Evolutionary conservation across 1,140 invertebrate species (phyloP), one percentile per base, ranked within the genome.

Genomic region (Chlorops oryzae): DNA sequence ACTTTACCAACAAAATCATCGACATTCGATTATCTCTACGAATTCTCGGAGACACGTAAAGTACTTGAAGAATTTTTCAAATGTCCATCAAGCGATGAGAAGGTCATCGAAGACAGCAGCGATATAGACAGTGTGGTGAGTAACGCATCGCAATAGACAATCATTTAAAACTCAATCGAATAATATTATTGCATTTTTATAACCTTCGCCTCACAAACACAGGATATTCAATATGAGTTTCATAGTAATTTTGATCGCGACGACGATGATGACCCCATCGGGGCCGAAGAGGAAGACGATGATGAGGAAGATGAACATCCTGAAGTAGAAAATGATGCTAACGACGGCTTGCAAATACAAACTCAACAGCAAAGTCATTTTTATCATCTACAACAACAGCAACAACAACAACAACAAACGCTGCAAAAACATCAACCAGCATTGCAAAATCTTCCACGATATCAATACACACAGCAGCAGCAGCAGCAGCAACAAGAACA

Each of bases 11-110:
- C 77, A n/a, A 75, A 75, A 39, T 77, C 78, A 25, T 74, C 78
- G 41, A 85, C 86, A 12, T 90, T 89, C 68, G 86, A 91, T 75
- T 91, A 90, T 73, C 73, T 90, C 37, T 92, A 92, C 70, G 89
- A 92, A 67, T 92, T 92, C 73, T 92, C 88, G 2, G 89, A 93
- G 73, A 93, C 90, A 32, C 77, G 88, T 49, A 92, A 92, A 76
- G 90, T 92, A 28, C 75, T 93, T n/a, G 89, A 92, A 70, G 90
- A 93, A 75, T 92, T 93, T 74, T 93, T 92, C 75, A 87, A 88
- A 71, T 87, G 87, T 64, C 85, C 85, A 15, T 74, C 80, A 35
- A 75, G 77, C 32, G 75, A 77, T 46, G 80, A 82, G 67, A 79
- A 79, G 52, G 80, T 71, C 50, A 59, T 71, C 53, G 68, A 68